phyloP scores from a whole-genome alignment of 2,113 vertebrate species.

The Cynocephalus volans region DNA sequence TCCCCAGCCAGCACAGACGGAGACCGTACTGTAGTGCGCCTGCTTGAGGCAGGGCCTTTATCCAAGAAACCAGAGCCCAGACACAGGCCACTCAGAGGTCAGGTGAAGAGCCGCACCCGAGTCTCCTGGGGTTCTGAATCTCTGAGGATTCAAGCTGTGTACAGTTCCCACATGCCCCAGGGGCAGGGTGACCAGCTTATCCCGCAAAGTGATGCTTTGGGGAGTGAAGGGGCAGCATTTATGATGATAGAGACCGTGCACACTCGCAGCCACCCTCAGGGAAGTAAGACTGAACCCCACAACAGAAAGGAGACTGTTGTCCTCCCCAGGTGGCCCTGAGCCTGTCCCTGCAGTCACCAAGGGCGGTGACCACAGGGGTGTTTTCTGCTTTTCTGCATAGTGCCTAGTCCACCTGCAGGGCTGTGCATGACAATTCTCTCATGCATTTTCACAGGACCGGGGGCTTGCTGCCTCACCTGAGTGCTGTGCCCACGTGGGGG shows the following conservation, averaged over 20 bases:
- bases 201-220: neutral
- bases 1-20: neutral
- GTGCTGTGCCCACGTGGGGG: neutral
- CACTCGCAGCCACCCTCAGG: fast-evolving
- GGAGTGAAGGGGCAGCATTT: neutral
- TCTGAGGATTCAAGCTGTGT: neutral
- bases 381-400: neutral
- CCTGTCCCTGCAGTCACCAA: too few species aligned
- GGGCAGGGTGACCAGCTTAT: too few species aligned
- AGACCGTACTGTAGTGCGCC: too few species aligned
- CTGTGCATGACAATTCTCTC: too few species aligned
- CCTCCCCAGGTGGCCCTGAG: neutral
- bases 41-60: neutral
- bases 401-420: fast-evolving
- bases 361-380: too few species aligned
- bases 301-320: neutral
- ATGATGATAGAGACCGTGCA: neutral
- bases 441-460: neutral
- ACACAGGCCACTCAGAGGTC: neutral
- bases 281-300: neutral
- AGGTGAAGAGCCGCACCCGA: neutral
- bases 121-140: neutral
- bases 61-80: neutral
- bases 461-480: neutral
- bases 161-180: neutral